These are phyloP conservation scores for Mylabris sibirica DNA, from an alignment of 2,888 invertebrate genomes.

Conservation along the genomic window DNA sequence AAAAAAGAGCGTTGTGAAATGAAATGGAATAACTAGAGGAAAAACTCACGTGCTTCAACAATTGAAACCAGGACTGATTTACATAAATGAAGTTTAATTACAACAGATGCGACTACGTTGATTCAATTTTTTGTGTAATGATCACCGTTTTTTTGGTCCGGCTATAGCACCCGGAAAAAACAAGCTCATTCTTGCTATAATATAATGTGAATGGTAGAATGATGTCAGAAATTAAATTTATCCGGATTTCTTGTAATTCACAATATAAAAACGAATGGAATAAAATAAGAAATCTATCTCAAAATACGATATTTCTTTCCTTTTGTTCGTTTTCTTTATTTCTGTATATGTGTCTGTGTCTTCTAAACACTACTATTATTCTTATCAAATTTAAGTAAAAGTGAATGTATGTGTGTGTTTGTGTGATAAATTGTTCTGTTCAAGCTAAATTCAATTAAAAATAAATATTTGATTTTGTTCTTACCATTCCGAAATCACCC, in stretches of 20 bases:
- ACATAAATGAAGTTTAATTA: conserved; percentile 36
- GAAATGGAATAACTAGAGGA: conserved; percentile 25
- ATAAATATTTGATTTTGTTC: conserved; percentile 49
- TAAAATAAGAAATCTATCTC: neutral
- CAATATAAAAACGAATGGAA: neutral
- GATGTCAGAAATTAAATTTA: conserved; percentile 1
- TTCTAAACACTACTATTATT: conserved; percentile 21
- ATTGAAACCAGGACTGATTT: conserved; percentile 26
- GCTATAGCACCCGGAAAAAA: neutral
- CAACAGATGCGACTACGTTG: conserved; percentile 23
- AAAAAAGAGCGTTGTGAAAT: conserved; percentile 18
- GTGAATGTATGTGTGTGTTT: neutral
- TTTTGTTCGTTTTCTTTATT: conserved; percentile 18
- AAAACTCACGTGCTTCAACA: conserved; percentile 32
- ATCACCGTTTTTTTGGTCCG: neutral
- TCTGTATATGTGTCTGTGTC: conserved; percentile 16
- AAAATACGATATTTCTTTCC: neutral
- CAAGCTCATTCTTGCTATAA: neutral
- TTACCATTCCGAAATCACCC: conserved; percentile 87
- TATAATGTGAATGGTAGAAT: neutral
- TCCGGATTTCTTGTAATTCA: neutral
- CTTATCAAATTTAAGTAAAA: conserved; percentile 15
- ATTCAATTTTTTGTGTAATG: conserved; percentile 15
- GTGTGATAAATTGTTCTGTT: neutral
- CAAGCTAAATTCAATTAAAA: conserved; percentile 8